Conservation (phyloP, 2,888 invertebrate genomes). For the Hedychridium roseum region DNA sequence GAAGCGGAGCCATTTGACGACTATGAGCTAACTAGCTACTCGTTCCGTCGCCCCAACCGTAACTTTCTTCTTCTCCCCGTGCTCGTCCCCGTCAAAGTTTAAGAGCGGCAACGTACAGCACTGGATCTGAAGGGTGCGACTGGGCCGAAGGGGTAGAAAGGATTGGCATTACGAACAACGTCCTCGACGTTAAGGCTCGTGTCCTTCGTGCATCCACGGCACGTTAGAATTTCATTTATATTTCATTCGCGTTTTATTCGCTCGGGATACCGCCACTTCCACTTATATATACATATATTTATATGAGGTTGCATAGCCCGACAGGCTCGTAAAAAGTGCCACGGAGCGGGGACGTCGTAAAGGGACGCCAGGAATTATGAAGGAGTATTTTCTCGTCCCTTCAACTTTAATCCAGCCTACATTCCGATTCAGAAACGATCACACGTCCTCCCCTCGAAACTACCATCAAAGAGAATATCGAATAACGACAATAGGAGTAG, state of each 20-base stretch:
- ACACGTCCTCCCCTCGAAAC: too few species aligned
- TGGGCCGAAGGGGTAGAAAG: background rate
- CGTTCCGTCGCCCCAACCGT: background rate
- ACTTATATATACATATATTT: too few species aligned
- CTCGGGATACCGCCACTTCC: conserved; percentile 1
- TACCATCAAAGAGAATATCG: too few species aligned
- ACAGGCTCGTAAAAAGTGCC: conserved; percentile 10
- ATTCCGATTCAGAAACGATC: too few species aligned
- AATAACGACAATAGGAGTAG: too few species aligned
- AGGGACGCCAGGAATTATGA: conserved; percentile 6
- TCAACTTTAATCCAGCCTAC: too few species aligned
- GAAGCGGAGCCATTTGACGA: too few species aligned
- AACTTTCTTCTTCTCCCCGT: background rate
- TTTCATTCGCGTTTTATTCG: conserved; percentile 15
- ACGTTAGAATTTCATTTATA: conserved; percentile 21
- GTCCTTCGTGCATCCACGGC: too few species aligned
- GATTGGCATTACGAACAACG: background rate
- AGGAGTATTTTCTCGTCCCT: too few species aligned
- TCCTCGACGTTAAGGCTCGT: too few species aligned
- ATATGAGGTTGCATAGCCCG: too few species aligned
- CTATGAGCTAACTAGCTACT: too few species aligned
- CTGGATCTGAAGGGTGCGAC: conserved; percentile 3
- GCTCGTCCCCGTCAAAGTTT: background rate
- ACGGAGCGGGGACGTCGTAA: conserved; percentile 8
- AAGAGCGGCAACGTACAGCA: conserved; percentile 5